Evolutionary conservation across 2,797 vertebrate species (phyloP).

Genomic region (Xiphophorus birchmanni): DNA sequence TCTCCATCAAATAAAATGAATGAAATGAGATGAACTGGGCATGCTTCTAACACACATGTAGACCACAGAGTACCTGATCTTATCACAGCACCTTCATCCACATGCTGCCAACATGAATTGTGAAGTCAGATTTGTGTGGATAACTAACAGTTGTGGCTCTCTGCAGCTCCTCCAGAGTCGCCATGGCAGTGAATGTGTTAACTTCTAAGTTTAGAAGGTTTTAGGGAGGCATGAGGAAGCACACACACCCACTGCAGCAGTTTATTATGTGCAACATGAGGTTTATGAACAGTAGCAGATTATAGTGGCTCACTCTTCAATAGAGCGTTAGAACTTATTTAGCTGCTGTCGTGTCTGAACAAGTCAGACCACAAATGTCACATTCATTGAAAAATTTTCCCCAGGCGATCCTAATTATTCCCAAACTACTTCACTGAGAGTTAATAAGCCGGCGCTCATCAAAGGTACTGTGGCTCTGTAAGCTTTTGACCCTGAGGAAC

Average conservation of each 20-base stretch:
- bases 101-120: neutral
- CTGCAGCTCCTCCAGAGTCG: neutral
- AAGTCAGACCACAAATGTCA: conserved; percentile 53
- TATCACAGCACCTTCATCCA: neutral
- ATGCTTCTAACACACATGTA: neutral
- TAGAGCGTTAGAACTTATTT: conserved; percentile 15
- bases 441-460: conserved; percentile 17
- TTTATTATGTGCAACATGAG: neutral
- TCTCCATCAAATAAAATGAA: neutral
- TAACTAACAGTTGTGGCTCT: neutral
- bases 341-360: conserved; percentile 21
- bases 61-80: neutral
- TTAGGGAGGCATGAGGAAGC: neutral
- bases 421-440: conserved; percentile 16
- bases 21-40: neutral
- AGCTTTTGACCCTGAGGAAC: neutral
- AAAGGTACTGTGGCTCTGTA: neutral
- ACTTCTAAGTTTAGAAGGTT: neutral
- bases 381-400: conserved; percentile 30
- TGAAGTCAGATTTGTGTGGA: neutral
- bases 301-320: neutral
- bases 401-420: conserved; percentile 40
- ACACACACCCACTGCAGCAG: neutral
- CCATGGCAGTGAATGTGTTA: neutral
- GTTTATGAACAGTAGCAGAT: conserved; percentile 9